Evolutionary conservation across 2,888 invertebrate species (phyloP).

Genomic region (Keiferia lycopersicella): DNA sequence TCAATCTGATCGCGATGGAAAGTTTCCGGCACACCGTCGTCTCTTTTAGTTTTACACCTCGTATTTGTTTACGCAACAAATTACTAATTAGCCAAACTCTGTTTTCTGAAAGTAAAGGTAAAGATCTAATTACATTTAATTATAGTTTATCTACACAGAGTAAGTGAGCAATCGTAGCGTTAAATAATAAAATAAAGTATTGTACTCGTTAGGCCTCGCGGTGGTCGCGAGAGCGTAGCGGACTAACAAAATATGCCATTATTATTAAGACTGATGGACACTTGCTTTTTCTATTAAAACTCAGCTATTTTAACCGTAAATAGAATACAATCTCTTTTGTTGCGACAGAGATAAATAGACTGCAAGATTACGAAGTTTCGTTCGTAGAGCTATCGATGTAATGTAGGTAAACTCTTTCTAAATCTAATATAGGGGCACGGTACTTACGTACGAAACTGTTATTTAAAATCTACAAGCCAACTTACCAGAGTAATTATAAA

Average conservation of each 20-base stretch:
- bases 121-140: slow-evolving; percentile 31
- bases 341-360: not conserved
- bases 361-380: too few relatives aligned
- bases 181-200: slow-evolving; percentile 63
- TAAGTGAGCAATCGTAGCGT: slow-evolving; percentile 50
- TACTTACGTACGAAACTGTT: too few relatives aligned
- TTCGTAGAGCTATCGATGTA: too few relatives aligned
- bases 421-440: too few relatives aligned
- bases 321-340: slow-evolving; percentile 22
- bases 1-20: too few relatives aligned
- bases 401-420: too few relatives aligned
- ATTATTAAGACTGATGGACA: slow-evolving; percentile 37
- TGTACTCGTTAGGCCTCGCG: slow-evolving; percentile 52
- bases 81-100: slow-evolving; percentile 24
- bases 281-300: slow-evolving; percentile 42
- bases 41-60: not conserved
- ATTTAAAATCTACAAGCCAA: too few relatives aligned
- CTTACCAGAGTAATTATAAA: too few relatives aligned
- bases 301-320: slow-evolving; percentile 32
- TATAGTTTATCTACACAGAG: slow-evolving; percentile 35
- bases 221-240: slow-evolving; percentile 68
- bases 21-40: not conserved
- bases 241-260: slow-evolving; percentile 55
- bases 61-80: slow-evolving; percentile 21
- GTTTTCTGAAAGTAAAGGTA: slow-evolving; percentile 24